Conservation (phyloP, 2,888 invertebrate genomes). For the Lithophane leautieri region DNA sequence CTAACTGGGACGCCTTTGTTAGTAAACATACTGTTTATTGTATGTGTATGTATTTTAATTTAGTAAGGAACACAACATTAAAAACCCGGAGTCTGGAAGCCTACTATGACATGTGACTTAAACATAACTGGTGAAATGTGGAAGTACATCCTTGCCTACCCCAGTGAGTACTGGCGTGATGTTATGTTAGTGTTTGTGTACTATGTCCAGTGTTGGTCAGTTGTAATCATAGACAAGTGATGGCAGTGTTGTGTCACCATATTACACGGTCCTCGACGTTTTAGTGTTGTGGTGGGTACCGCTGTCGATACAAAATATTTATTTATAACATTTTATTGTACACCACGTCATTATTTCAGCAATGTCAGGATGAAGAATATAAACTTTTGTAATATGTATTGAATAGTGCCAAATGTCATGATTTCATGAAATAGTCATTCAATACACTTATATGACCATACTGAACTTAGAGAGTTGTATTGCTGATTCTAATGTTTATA, state of each 20-base stretch:
- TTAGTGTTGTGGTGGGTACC: slow-evolving; percentile 56
- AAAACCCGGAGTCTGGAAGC: no score
- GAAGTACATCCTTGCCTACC: background rate
- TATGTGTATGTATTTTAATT: no score
- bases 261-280: slow-evolving; percentile 70
- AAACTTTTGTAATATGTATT: background rate
- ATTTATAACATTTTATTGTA: background rate
- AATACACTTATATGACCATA: no score
- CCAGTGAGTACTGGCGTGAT: background rate
- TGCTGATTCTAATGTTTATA: no score
- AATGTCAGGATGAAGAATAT: background rate
- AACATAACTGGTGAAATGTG: background rate
- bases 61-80: no score
- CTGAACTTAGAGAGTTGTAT: no score
- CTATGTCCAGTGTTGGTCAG: slow-evolving; percentile 48
- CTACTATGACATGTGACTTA: no score
- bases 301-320: slow-evolving; percentile 57
- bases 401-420: no score
- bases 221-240: slow-evolving; percentile 61
- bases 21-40: no score
- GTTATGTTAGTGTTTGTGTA: slow-evolving; percentile 12
- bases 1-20: no score
- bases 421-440: no score
- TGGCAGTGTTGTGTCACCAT: slow-evolving; percentile 73
- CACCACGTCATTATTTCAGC: background rate